Evolutionary conservation across 1,140 invertebrate genomes (phyloP), one percentile per base, ranked within the genome.

Genomic region (Macrocentrus cingulum): DNA sequence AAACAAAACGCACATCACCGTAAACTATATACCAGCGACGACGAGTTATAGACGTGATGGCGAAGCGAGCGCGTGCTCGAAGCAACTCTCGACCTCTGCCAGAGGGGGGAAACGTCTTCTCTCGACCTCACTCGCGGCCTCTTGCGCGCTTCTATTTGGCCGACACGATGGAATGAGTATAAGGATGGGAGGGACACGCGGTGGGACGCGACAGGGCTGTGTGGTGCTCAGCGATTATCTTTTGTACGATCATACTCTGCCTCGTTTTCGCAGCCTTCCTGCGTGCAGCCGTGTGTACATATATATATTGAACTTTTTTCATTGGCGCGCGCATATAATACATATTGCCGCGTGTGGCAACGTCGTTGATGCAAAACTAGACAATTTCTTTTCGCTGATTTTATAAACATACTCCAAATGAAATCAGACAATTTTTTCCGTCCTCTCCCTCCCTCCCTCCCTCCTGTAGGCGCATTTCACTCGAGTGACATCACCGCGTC

Each of bases 151-250:
- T 32, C 16, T 18, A 41, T 44, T 44, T 44, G 13, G 13, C 16
- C 19, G 11, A 9, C 8, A n/a, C 36, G 36, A n/a, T 13, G 51
- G 20, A 41, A 60, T 41, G 41, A 54, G 37, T n/a, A n/a, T n/a
- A 57, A 58, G 42, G 44, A 15, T 7, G 36, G 39, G 63, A 50
- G 56, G 58, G 45, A 65, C 44, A n/a, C n/a, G n/a, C n/a, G n/a
- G n/a, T n/a, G 36, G 13, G 13, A 39, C 25, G n/a, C n/a, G 29
- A 34, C 6, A 34, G 29, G 29, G 29, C 59, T 55, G 62, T 51
- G 46, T 57, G 59, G 6, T 11, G 52, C 65, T 53, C 44, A 37
- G 53, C 65, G 66, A 68, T 68, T 67, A 68, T 67, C 66, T 65
- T 63, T 68, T 49, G 66, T 65, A 66, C 61, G 63, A 67, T 67